Evolutionary conservation across 2,113 vertebrate genomes (phyloP), one percentile per base, ranked within the genome.

Genomic region (Pluvianellus socialis): DNA sequence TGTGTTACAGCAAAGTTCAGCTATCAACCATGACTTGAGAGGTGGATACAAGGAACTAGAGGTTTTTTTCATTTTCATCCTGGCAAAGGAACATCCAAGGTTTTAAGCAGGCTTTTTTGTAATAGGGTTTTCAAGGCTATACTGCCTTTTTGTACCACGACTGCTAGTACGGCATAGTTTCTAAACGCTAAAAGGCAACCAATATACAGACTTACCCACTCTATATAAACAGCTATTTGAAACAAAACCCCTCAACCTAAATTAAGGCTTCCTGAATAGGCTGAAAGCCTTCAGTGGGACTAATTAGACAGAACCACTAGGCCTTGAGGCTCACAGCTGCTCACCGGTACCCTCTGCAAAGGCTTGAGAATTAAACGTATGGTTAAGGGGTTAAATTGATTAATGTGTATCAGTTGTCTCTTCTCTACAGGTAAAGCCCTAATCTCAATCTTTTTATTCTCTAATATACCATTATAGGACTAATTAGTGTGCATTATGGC

Each of bases 321-420:
- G 93, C 94, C 96, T 97, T 83, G 90, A 98, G 96, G 94, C 80
- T 53, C 94, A 86, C 77, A 97, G 96, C 94, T 96, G 94, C 96
- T 96, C 59, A 67, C 92, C 63, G 20, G 90, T 91, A 94, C 79
- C 66, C 87, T 95, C 75, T 73, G 84, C 87, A 95, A 97, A 92
- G 74, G 68, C 55, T 72, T 72, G 49, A 79, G 62, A 97, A 89
- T 97, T 96, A 94, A 96, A 97, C 81, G 68, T 75, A 90, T 79
- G 88, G 72, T 80, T 90, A 94, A 91, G 85, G 86, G 82, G 79
- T 97, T 95, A 97, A 97, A 96, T 55, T 76, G 86, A 97, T 97
- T 97, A 96, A 90, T 15, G 1, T 86, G 24, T 95, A 97, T 96
- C 95, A 95, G 86, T 93, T 93, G 73, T 91, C 75, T 55, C 82